Conservation (phyloP, 2,888 invertebrate genomes). For the Chirona hameri region DNA sequence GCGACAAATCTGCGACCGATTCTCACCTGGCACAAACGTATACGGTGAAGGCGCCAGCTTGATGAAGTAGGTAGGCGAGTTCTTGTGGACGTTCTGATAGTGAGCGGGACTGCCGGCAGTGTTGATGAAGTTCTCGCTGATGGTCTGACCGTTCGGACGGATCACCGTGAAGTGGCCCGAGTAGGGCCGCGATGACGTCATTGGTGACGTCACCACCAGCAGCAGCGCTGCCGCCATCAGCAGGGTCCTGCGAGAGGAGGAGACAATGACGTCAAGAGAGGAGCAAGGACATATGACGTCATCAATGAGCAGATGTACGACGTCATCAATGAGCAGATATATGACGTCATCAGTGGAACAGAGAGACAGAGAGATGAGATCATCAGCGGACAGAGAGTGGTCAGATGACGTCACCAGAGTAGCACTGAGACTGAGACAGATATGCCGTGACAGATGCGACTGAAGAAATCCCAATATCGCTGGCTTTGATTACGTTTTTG, state of each 20-base stretch:
- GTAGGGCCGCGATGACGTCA: neutral
- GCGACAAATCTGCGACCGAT: neutral
- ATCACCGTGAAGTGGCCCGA: conserved; percentile 10
- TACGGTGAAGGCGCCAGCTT: conserved; percentile 3
- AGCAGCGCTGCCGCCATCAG: neutral
- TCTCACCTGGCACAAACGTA: neutral
- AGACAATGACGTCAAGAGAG: too few relatives aligned
- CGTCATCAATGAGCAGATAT: too few relatives aligned
- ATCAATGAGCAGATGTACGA: too few relatives aligned
- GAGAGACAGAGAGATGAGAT: too few relatives aligned
- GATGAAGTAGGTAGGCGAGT: conserved; percentile 13
- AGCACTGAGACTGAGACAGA: too few relatives aligned
- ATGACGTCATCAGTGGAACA: too few relatives aligned
- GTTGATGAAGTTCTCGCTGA: conserved; percentile 4
- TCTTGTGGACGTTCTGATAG: neutral
- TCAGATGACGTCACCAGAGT: too few relatives aligned
- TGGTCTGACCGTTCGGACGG: neutral
- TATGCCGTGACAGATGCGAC: too few relatives aligned
- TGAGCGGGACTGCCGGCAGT: neutral
- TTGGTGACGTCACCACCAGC: neutral
- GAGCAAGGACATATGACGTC: too few relatives aligned
- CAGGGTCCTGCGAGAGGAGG: neutral
- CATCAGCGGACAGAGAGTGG: too few relatives aligned
- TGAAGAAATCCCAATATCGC: too few relatives aligned
- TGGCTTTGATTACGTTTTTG: too few relatives aligned